Base-by-base conservation (phyloP, 30 jellyfish, hydroid and myxozoan genomes). In the Hydra vulgaris region DNA sequence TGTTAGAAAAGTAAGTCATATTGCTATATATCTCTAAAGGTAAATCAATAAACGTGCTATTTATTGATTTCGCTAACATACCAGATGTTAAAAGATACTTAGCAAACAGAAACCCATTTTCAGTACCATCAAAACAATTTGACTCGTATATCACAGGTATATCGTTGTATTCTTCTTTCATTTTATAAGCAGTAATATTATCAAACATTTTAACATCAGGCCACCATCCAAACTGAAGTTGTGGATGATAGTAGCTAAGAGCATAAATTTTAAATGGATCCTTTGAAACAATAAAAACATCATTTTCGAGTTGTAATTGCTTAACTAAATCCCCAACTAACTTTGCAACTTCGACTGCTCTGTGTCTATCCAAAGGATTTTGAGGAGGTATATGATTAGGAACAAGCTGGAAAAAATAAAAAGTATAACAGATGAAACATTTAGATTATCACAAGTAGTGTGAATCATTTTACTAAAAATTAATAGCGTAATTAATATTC, bases 311-410 rank as follows among this genome's bases (percentile, higher is more conserved):
- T 67, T 66, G 61, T 54, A 85, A 71, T 40, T 90, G 66, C 24
- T 82, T 78, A 53, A 90, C 74, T 67, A 90, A 85, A 77, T 86
- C 78, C 15, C 84, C 89, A 27, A 80, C 79, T 8, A 66, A 72
- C 66, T 8, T 54, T 12, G 95, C 97, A 12, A 82, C 75, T n/a
- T 79, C 80, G 26, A 82, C 69, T 0, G 89, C 85, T 61, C 54
- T 82, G 79, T 83, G 79, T 25, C 97, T 71, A 22, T 86, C 97
- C 26, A 74, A 80, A 7, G 97, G 95, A 54, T 74, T 54, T 21
- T 19, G 88, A 0, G 95, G 95, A 8, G 94, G 94, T 1, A 87
- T 94, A 73, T 85, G 78, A 15, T 84, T 40, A 19, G 97, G 97
- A 20, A 78, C 86, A 73, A 78, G 26, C 85, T 78, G 23, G 53